These are phyloP conservation scores for Pangasianodon gigas DNA, from an alignment of 2,113 vertebrate genomes.

Conservation along the genomic window DNA sequence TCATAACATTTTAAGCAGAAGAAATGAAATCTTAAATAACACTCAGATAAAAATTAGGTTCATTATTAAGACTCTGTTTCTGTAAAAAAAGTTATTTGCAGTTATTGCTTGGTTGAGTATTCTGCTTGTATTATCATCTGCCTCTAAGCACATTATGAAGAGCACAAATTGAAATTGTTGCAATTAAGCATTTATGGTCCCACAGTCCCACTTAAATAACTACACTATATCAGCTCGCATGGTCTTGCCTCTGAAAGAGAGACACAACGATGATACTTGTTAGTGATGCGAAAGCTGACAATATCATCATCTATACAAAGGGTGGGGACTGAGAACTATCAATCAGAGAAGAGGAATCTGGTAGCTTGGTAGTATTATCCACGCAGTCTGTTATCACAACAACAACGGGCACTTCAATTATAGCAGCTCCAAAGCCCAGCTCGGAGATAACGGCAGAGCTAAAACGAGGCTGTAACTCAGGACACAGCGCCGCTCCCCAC, in stretches of 20 bases:
- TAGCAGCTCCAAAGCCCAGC: slow-evolving; percentile 51
- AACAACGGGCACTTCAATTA: slow-evolving; percentile 58
- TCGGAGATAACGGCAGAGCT: slow-evolving; percentile 57
- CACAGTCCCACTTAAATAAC: slow-evolving; percentile 18
- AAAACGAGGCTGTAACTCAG: slow-evolving; percentile 47
- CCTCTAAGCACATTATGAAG: slow-evolving; percentile 16
- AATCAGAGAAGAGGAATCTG: slow-evolving; percentile 57
- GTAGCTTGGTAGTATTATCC: slow-evolving; percentile 40
- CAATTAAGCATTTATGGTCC: slow-evolving; percentile 47
- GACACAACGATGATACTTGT: slow-evolving; percentile 26
- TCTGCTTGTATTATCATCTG: not conserved
- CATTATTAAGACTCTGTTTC: not conserved
- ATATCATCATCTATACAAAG: slow-evolving; percentile 41
- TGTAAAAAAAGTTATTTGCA: not conserved
- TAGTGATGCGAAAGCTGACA: slow-evolving; percentile 1
- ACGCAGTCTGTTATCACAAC: slow-evolving; percentile 54
- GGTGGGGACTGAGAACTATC: slow-evolving; percentile 51
- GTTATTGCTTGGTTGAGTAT: not conserved
- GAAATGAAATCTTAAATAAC: slow-evolving; percentile 1
- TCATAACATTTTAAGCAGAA: not conserved
- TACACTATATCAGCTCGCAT: slow-evolving; percentile 1
- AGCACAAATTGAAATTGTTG: slow-evolving; percentile 13
- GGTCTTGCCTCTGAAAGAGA: not conserved
- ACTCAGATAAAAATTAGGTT: not conserved
- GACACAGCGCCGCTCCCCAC: slow-evolving; percentile 31